These are phyloP conservation scores for Uria aalge DNA, from an alignment of 2,113 vertebrate genomes.

Conservation along the genomic window DNA sequence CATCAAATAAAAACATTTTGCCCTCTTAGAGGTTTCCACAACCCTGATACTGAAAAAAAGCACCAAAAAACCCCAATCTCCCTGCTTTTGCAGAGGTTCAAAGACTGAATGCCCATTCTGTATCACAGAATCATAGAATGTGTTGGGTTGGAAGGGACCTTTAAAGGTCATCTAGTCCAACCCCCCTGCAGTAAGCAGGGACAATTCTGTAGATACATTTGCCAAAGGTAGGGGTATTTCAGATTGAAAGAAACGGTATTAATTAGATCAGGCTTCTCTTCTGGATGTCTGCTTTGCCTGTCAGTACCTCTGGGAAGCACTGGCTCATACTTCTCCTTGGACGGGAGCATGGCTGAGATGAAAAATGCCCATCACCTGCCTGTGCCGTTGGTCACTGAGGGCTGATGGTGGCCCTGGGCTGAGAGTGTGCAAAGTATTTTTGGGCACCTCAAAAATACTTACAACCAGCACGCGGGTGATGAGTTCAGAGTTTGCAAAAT, in stretches of 20 bases:
- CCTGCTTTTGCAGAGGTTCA: background rate
- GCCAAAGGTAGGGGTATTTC: background rate
- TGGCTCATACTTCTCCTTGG: background rate
- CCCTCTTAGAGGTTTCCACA: background rate
- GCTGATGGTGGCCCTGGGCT: background rate
- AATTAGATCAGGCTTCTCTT: background rate
- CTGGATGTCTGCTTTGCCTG: background rate
- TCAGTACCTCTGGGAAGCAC: background rate
- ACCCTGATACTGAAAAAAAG: background rate
- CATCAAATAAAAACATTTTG: background rate
- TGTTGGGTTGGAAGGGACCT: too few relatives aligned
- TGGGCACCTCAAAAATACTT: background rate
- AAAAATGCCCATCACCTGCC: background rate
- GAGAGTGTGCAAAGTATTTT: background rate
- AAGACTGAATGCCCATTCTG: background rate
- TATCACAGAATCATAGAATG: background rate
- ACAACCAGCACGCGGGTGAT: background rate
- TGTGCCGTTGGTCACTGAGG: fast-evolving
- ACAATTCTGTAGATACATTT: background rate
- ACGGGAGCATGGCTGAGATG: background rate
- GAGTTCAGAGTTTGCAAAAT: background rate
- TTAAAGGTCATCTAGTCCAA: too few relatives aligned
- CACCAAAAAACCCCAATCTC: background rate
- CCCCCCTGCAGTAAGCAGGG: too few relatives aligned
- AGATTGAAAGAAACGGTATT: background rate